These are phyloP conservation scores for Tenrec ecaudatus DNA, from an alignment of 2,113 vertebrate species.

Conservation along the genomic window DNA sequence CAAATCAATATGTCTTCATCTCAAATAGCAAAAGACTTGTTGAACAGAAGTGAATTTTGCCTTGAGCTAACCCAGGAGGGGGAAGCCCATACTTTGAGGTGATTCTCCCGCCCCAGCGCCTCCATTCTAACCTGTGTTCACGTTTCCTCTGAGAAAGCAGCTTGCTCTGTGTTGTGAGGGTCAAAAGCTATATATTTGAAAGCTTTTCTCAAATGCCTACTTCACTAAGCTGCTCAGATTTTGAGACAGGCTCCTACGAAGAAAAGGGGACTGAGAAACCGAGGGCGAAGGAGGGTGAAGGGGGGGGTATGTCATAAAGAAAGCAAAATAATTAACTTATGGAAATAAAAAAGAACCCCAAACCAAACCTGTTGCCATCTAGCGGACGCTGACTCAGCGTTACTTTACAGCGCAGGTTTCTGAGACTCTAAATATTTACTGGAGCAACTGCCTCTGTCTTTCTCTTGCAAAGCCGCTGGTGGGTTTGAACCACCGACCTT, in stretches of 20 bases:
- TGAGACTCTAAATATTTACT: too few relatives aligned
- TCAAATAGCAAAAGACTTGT: background rate
- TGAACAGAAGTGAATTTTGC: background rate
- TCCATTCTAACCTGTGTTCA: background rate
- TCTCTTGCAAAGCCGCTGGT: too few relatives aligned
- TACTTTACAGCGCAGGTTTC: too few relatives aligned
- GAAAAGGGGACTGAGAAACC: slow-evolving; percentile 41
- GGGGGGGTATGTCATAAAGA: background rate
- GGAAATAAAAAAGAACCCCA: background rate
- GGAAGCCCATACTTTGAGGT: background rate
- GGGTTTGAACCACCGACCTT: too few relatives aligned
- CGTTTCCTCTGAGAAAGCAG: background rate
- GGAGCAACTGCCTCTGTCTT: too few relatives aligned
- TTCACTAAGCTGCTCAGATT: slow-evolving; percentile 45
- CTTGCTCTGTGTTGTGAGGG: slow-evolving; percentile 40
- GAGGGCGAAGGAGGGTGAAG: background rate
- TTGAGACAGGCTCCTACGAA: background rate
- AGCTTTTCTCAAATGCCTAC: slow-evolving; percentile 46
- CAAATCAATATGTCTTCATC: background rate
- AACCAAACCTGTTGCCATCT: too few relatives aligned
- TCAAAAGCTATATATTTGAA: slow-evolving; percentile 39
- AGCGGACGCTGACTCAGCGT: too few relatives aligned
- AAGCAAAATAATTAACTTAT: background rate
- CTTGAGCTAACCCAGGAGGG: background rate
- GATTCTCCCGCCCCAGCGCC: background rate